Evolutionary conservation across 1,140 invertebrate species (phyloP).

Genomic region (Cardiocondyla obscurior): DNA sequence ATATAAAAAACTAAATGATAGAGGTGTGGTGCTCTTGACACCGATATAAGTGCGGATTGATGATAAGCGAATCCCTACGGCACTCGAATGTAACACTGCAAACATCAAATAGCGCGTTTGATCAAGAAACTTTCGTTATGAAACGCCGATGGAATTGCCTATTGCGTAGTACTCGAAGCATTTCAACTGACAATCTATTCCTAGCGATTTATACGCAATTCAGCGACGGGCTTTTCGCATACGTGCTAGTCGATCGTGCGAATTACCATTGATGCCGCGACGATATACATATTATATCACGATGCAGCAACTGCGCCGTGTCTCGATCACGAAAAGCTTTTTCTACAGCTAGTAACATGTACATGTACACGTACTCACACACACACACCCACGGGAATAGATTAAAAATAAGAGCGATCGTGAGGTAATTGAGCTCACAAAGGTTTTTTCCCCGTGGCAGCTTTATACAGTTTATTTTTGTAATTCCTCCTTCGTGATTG

Average conservation of each 20-base stretch:
- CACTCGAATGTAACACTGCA: not conserved
- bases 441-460: not conserved
- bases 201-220: not conserved
- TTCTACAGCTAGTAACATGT: not conserved
- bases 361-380: not conserved
- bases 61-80: not conserved
- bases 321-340: constrained; percentile 9
- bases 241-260: not conserved
- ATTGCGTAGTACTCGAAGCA: not conserved
- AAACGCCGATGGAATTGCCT: not conserved
- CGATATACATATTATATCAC: not conserved
- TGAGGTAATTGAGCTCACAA: constrained; percentile 43
- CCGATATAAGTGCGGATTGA: not conserved
- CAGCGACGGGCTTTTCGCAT: not conserved
- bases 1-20: constrained; percentile 32
- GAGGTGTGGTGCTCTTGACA: not conserved
- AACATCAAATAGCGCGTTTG: not conserved
- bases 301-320: not conserved
- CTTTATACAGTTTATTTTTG: constrained; percentile 37
- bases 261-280: not conserved
- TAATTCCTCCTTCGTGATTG: constrained; percentile 43
- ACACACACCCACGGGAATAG: not conserved
- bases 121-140: not conserved
- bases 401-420: constrained; percentile 37
- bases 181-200: not conserved